A percentile compares a stretch with the other conserved stretches of the same genome.
These are phyloP conservation scores for Platerodrilus igneus DNA, from an alignment of 2,888 invertebrate genomes.

Conservation along the genomic window DNA sequence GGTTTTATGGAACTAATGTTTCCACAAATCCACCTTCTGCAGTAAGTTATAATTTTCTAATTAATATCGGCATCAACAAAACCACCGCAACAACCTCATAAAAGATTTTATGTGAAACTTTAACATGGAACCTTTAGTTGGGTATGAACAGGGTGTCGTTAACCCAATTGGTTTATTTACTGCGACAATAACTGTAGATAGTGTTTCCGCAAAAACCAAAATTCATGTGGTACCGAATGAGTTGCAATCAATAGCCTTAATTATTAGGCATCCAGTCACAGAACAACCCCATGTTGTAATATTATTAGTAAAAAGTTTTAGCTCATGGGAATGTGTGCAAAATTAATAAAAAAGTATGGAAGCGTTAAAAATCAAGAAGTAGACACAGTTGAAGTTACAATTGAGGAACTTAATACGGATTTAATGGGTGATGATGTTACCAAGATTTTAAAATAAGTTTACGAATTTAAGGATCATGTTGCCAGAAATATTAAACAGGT, in stretches of 20 bases:
- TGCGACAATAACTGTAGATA: slow-evolving; percentile 8
- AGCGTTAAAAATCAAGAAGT: too few species aligned
- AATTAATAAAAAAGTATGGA: background rate
- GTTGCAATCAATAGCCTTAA: slow-evolving; percentile 23
- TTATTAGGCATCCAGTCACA: slow-evolving; percentile 30
- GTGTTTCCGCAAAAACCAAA: slow-evolving; percentile 14
- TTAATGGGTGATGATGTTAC: slow-evolving; percentile 3
- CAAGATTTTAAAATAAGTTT: slow-evolving; percentile 2
- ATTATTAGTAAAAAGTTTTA: too few species aligned
- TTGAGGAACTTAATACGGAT: slow-evolving; percentile 6
- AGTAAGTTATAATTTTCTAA: too few species aligned
- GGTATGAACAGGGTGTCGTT: slow-evolving; percentile 25
- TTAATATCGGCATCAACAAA: too few species aligned
- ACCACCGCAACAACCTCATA: too few species aligned
- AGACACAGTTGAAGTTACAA: slow-evolving; percentile 4
- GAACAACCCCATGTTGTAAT: slow-evolving; percentile 26
- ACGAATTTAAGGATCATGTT: slow-evolving; percentile 17
- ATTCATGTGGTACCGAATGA: slow-evolving; percentile 26
- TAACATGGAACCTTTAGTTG: slow-evolving; percentile 21
- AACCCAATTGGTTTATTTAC: slow-evolving; percentile 17
- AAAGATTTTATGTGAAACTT: too few species aligned
- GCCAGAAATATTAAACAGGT: slow-evolving; percentile 20
- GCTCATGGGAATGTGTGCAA: too few species aligned
- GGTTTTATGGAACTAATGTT: too few species aligned
- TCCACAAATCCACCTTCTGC: too few species aligned